Evolutionary conservation across 2,797 vertebrate species (phyloP).

Genomic region (Hydrolagus colliei): DNA sequence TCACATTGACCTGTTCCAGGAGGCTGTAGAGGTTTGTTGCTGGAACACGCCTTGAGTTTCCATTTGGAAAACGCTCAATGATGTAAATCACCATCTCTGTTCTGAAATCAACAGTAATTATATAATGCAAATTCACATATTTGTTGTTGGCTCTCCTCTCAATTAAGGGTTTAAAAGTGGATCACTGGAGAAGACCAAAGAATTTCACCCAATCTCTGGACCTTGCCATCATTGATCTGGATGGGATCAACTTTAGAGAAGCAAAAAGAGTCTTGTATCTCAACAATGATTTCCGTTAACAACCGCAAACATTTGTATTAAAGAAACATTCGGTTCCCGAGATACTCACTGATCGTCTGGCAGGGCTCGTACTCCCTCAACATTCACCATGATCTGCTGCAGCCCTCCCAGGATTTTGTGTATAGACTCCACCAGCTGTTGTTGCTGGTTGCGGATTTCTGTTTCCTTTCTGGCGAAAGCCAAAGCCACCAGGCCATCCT

Average conservation of each 20-base stretch:
- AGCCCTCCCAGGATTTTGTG: conserved; percentile 84
- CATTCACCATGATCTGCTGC: conserved; percentile 80
- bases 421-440: conserved; percentile 84
- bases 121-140: no score
- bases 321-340: no score
- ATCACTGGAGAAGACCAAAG: no score
- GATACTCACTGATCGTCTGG: conserved; percentile 83
- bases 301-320: no score
- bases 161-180: no score
- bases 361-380: conserved; percentile 83
- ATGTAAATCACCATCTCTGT: conserved; percentile 88
- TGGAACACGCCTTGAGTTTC: conserved; percentile 84
- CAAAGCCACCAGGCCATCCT: conserved; percentile 84
- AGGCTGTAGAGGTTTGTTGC: conserved; percentile 70
- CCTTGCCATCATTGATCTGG: no score
- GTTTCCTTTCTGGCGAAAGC: conserved; percentile 82
- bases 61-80: conserved; percentile 87
- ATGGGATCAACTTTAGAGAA: no score
- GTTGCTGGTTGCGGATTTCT: conserved; percentile 83
- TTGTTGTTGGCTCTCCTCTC: no score
- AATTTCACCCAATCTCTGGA: no score
- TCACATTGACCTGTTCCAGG: conserved; percentile 81
- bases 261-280: no score
- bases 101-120: conserved; percentile 48
- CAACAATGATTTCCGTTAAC: no score